Conservation (phyloP, 2,113 vertebrate genomes). For the Formicarius rufipectus region DNA sequence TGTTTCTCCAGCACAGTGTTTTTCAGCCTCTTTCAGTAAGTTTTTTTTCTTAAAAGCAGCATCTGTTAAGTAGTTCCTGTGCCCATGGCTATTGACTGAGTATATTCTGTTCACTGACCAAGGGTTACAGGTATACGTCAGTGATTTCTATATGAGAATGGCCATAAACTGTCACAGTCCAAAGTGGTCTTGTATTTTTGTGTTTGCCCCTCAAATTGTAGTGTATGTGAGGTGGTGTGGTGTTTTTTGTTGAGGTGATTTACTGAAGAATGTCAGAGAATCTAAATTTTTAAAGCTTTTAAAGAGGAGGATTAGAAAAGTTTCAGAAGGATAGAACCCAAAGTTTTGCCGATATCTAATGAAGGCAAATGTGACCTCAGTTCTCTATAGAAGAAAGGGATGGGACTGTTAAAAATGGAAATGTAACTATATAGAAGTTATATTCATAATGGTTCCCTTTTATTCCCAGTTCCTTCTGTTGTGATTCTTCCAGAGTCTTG, state of each 20-base stretch:
- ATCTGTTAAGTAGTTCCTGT: not conserved
- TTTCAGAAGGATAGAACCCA: not conserved
- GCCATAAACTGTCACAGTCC: not conserved
- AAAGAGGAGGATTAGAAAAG: not conserved
- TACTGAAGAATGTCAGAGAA: not conserved
- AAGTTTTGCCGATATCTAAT: not conserved
- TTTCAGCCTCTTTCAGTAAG: not conserved
- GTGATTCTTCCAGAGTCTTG: not conserved
- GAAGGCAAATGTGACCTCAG: not conserved
- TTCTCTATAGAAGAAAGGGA: not conserved
- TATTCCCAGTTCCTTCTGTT: not conserved
- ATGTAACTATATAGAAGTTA: not conserved
- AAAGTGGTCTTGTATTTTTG: not conserved
- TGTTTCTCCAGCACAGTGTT: not conserved
- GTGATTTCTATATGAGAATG: not conserved
- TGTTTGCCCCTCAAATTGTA: not conserved
- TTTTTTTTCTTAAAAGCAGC: not conserved
- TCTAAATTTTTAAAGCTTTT: not conserved
- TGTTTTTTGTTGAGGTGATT: not conserved
- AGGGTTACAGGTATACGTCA: not conserved
- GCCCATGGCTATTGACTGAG: not conserved
- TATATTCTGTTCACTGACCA: not conserved
- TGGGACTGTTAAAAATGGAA: not conserved
- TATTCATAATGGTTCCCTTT: not conserved
- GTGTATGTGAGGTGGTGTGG: not conserved